A percentile compares a stretch with the other conserved stretches of the same genome.
Evolutionary conservation across 2,888 invertebrate species (phyloP).

Genomic region (Itoplectis maculator): DNA sequence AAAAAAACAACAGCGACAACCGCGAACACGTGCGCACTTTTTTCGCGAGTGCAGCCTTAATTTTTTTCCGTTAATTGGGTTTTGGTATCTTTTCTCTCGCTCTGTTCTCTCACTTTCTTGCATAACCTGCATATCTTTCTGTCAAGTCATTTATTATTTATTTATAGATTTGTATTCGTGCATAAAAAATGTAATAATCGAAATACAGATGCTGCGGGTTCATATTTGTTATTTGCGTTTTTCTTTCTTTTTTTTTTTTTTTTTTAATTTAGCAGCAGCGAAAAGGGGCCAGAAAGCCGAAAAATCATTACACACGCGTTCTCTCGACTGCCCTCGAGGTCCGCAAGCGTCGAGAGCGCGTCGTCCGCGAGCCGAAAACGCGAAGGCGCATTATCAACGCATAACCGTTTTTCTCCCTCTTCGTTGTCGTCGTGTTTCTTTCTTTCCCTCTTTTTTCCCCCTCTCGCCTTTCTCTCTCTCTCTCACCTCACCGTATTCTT

Average conservation of each 20-base stretch:
- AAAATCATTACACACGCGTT: background rate
- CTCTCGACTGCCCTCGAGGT: background rate
- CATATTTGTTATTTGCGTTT: too few species aligned
- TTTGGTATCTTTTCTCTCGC: background rate
- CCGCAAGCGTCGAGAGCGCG: background rate
- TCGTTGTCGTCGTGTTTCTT: background rate
- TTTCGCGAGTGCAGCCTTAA: constrained; percentile 3
- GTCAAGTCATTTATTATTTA: background rate
- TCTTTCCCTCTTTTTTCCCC: background rate
- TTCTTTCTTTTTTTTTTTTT: too few species aligned
- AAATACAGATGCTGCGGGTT: too few species aligned
- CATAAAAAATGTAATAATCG: too few species aligned
- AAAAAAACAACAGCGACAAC: constrained; percentile 26
- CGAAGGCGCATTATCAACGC: constrained; percentile 30
- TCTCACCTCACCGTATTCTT: constrained; percentile 15
- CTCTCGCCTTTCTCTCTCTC: background rate
- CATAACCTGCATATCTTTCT: background rate
- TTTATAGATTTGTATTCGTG: background rate
- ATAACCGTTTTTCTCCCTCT: constrained; percentile 18
- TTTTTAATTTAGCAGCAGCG: too few species aligned
- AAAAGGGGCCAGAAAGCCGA: background rate
- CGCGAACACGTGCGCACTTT: background rate
- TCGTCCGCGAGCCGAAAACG: background rate
- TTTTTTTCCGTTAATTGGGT: constrained; percentile 1
- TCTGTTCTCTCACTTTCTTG: background rate